A percentile compares a stretch with the other conserved stretches of the same genome.
These are phyloP conservation scores for Megamerina dolium DNA, from an alignment of 2,888 invertebrate species.

Conservation along the genomic window DNA sequence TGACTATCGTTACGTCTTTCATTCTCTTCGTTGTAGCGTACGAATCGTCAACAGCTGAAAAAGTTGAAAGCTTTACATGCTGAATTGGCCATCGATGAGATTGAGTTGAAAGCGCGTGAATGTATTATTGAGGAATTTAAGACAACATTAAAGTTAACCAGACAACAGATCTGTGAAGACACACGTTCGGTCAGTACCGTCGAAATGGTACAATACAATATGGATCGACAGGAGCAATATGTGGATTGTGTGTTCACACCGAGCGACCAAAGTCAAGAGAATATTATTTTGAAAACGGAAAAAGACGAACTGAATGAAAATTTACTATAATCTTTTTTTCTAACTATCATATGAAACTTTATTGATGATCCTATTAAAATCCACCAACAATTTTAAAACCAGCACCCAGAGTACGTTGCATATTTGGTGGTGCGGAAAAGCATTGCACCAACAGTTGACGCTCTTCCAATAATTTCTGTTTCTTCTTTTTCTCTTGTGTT, in stretches of 20 bases:
- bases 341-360: no score
- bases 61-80: constrained; percentile 40
- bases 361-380: no score
- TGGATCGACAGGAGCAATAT: constrained; percentile 20
- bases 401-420: constrained; percentile 38
- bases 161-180: constrained; percentile 16
- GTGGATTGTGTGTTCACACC: constrained; percentile 19
- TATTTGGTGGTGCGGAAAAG: constrained; percentile 42
- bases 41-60: constrained; percentile 32
- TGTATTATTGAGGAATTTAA: constrained; percentile 37
- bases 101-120: constrained; percentile 41
- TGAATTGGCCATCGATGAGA: constrained; percentile 41
- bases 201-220: constrained; percentile 9
- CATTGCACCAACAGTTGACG: constrained; percentile 42
- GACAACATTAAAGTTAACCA: constrained; percentile 23
- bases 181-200: constrained; percentile 7
- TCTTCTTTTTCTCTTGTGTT: constrained; percentile 39
- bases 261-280: constrained; percentile 9
- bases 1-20: no score
- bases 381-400: constrained; percentile 35
- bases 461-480: constrained; percentile 42
- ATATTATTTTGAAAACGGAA: no score
- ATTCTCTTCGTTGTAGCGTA: constrained; percentile 27
- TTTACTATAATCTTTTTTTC: no score
- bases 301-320: no score